Evolutionary conservation across 2,797 vertebrate genomes (phyloP), one percentile per base, ranked within the genome.

Genomic region (Mastacembelus armatus): DNA sequence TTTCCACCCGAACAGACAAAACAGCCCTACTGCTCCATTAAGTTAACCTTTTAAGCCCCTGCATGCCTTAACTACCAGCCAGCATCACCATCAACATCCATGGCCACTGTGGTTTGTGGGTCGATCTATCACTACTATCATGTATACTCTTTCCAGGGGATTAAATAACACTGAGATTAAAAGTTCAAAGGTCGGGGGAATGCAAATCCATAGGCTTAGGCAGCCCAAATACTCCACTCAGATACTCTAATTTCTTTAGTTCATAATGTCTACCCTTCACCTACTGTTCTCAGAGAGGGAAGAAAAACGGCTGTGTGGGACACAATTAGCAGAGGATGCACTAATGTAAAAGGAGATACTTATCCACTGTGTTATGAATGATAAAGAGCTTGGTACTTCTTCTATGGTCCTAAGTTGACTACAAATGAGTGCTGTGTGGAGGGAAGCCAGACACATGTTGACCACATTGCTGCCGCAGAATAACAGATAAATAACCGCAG

Each of bases 401-500:
- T 29, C 78, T 40, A 30, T 35, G 72, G 77, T 79, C 66, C 52
- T 62, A 59, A 83, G 76, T 64, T 39, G 85, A 86, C 82, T 87
- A 59, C 82, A 87, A 83, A 89, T 86, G 84, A 88, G 82, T 48
- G 56, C 59, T 15, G 71, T 16, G 47, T 89, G 89, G 83, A 90
- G 63, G 47, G 51, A 50, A 74, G 85, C 86, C 90, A 92, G 84
- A 90, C 90, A 93, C 86, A 92, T 93, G 91, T 78, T 87, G 88
- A 90, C 86, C 90, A 92, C 87, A 92, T 92, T 90, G 80, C 83
- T 63, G 74, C 78, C 42, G 43, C 77, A 81, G 81, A 81, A 90
- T 80, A 91, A 89, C 85, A 91, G 85, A 92, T 91, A 91, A 92
- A 91, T 87, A 89, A 88, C 78, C 84, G 63, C 92, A 93, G 86